phyloP scores from a whole-genome alignment of 2,113 vertebrate species.

The Tricholaema leucomelas region DNA sequence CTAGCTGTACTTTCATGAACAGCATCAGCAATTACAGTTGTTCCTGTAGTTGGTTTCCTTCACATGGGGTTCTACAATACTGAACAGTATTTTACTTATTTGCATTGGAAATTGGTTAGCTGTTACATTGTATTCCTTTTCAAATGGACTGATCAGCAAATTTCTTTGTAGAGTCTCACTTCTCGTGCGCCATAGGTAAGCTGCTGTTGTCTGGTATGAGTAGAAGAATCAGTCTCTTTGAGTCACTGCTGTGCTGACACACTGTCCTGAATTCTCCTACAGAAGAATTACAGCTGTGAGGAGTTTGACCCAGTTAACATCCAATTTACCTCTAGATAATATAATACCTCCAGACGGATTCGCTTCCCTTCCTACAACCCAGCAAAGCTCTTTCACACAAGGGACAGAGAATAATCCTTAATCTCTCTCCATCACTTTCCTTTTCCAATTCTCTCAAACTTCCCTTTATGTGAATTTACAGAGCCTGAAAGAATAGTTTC shows the following conservation, averaged over 20 bases:
- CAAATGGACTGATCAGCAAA: not conserved
- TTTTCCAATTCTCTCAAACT: not conserved
- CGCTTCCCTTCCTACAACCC: not conserved
- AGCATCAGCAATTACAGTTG: not conserved
- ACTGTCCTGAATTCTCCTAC: not conserved
- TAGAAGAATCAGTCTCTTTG: constrained; percentile 33
- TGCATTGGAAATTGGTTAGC: not conserved
- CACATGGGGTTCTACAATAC: not conserved
- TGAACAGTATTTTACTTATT: not conserved
- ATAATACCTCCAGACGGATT: not conserved
- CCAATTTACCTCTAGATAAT: constrained; percentile 7
- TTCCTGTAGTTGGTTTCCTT: not conserved
- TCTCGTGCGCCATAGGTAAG: not conserved
- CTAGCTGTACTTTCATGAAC: not conserved
- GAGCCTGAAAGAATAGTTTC: not conserved
- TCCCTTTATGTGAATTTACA: not conserved
- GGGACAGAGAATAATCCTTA: not conserved
- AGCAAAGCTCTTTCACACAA: not conserved
- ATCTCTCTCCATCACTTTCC: not conserved
- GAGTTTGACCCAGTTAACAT: constrained; percentile 28
- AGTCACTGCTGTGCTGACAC: not conserved
- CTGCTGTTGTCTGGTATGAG: not conserved
- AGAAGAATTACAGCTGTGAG: not conserved
- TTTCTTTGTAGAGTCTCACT: not conserved
- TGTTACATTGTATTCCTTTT: not conserved